Conservation (phyloP, 2,888 invertebrate genomes). For the Luperina testacea region DNA sequence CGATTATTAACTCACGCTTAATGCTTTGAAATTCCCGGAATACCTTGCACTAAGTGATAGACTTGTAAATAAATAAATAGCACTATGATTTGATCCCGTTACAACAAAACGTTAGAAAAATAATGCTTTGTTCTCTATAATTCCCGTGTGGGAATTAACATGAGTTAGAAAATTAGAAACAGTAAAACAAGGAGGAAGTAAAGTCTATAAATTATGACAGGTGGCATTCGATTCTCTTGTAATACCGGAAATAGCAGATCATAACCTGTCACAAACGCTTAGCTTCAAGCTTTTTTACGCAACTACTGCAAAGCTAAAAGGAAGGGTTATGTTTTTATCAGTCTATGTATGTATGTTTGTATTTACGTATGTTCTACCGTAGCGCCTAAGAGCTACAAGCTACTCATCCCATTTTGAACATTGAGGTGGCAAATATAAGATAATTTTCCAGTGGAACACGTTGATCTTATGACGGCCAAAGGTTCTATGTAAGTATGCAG, state of each 20-base stretch:
- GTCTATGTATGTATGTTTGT: background rate
- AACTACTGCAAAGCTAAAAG: background rate
- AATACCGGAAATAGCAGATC: slow-evolving; percentile 15
- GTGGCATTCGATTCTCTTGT: background rate
- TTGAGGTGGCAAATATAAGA: background rate
- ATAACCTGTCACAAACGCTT: background rate
- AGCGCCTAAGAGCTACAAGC: too few species aligned
- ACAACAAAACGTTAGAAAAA: slow-evolving; percentile 30
- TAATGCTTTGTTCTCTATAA: slow-evolving; percentile 39
- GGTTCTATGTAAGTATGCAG: background rate
- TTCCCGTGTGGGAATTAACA: slow-evolving; percentile 47
- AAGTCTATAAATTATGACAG: slow-evolving; percentile 25
- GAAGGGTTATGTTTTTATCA: background rate
- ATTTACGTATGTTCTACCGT: background rate
- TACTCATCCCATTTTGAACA: background rate
- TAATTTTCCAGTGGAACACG: background rate
- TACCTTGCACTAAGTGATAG: background rate
- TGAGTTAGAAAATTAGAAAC: slow-evolving; percentile 37
- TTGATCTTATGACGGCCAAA: background rate
- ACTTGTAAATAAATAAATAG: slow-evolving; percentile 13
- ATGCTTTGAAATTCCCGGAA: background rate
- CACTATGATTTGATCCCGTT: slow-evolving; percentile 41
- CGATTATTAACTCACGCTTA: background rate
- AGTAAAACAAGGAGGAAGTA: slow-evolving; percentile 27
- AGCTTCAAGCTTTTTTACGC: background rate